Evolutionary conservation across 2,888 invertebrate species (phyloP).

Genomic region (Megamerina dolium): DNA sequence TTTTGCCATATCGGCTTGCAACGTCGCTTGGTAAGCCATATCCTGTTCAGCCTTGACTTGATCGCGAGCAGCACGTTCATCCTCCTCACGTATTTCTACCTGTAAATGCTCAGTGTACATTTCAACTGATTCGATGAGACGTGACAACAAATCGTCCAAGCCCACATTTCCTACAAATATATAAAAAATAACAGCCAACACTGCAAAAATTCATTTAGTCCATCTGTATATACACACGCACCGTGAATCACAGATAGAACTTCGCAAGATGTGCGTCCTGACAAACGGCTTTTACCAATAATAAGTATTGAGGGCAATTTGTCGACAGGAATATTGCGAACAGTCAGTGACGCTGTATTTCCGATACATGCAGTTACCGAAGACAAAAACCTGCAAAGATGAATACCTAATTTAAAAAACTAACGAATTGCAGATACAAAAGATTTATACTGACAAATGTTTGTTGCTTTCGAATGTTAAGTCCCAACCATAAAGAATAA

Average conservation of each 20-base stretch:
- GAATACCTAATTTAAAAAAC: constrained; percentile 8
- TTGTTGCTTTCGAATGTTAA: constrained; percentile 83
- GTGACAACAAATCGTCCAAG: constrained; percentile 80
- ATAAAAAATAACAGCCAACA: background rate
- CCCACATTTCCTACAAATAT: constrained; percentile 62
- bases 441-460: constrained; percentile 65
- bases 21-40: constrained; percentile 83
- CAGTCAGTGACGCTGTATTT: constrained; percentile 73
- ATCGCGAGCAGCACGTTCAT: constrained; percentile 83
- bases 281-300: constrained; percentile 67
- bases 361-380: constrained; percentile 74
- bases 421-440: constrained; percentile 1
- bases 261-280: constrained; percentile 73
- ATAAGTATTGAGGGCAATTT: constrained; percentile 82
- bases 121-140: constrained; percentile 81
- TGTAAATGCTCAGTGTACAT: constrained; percentile 71
- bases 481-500: constrained; percentile 96
- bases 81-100: constrained; percentile 76
- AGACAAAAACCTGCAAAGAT: constrained; percentile 62
- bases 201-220: too few relatives aligned
- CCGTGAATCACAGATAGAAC: constrained; percentile 87
- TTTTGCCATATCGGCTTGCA: constrained; percentile 72
- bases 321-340: constrained; percentile 80
- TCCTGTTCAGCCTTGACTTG: constrained; percentile 90
- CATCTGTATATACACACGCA: too few relatives aligned